Evolutionary conservation across 2,888 invertebrate species (phyloP).

Genomic region (Drosophila conformis): DNA sequence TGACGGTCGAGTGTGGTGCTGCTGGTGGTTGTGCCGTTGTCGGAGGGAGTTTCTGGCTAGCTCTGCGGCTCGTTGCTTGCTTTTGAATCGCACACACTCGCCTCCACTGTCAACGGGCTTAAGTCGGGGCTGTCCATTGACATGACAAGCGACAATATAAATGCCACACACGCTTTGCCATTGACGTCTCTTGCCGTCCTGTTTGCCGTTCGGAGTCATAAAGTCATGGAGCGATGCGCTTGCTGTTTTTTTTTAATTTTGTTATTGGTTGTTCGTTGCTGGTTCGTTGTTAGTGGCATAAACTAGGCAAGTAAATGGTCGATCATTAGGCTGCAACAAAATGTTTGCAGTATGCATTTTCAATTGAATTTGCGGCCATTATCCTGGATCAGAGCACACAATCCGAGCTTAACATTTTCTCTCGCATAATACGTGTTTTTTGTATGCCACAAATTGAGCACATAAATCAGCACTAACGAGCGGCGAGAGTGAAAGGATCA

Average conservation of each 20-base stretch:
- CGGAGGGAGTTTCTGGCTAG: constrained; percentile 1
- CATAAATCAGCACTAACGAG: constrained; percentile 72
- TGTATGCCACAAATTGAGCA: constrained; percentile 54
- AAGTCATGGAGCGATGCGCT: constrained; percentile 68
- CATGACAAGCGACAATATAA: constrained; percentile 65
- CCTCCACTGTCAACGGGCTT: constrained; percentile 58
- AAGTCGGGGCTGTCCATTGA: constrained; percentile 48
- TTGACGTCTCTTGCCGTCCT: constrained; percentile 50
- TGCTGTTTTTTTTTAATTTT: constrained; percentile 52
- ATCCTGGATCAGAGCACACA: constrained; percentile 57
- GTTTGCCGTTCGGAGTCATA: constrained; percentile 47
- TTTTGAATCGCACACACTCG: constrained; percentile 20
- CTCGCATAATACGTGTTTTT: constrained; percentile 54
- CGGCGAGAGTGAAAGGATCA: constrained; percentile 8
- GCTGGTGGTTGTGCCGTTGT: neutral
- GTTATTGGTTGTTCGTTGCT: constrained; percentile 50
- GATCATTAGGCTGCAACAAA: constrained; percentile 78
- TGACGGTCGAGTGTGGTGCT: constrained; percentile 26
- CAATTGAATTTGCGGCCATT: constrained; percentile 71
- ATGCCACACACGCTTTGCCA: constrained; percentile 69
- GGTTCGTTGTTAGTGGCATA: constrained; percentile 52
- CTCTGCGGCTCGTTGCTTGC: constrained; percentile 9
- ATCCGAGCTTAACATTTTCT: constrained; percentile 44
- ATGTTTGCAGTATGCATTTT: constrained; percentile 74
- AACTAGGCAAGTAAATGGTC: constrained; percentile 67